A percentile compares a stretch with the other conserved stretches of the same genome.
Conservation (phyloP, 2,797 vertebrate genomes). For the Xenopus petersii region DNA sequence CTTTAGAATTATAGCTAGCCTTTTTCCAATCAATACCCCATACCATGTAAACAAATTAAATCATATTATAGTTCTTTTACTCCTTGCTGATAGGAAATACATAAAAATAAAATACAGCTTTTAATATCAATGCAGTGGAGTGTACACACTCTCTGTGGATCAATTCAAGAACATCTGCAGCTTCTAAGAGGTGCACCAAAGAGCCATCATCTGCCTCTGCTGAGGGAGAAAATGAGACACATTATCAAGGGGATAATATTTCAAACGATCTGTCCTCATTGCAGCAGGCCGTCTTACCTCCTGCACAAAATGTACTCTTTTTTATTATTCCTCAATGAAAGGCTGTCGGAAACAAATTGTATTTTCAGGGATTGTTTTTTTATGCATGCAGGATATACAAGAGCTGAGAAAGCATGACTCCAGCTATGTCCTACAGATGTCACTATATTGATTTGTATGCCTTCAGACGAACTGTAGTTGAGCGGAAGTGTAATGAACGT, state of each 20-base stretch:
- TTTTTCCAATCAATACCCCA: constrained; percentile 3
- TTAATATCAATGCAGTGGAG: constrained; percentile 43
- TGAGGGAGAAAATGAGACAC: constrained; percentile 41
- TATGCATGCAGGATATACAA: neutral
- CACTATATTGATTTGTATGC: constrained; percentile 39
- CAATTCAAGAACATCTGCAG: constrained; percentile 45
- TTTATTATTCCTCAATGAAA: constrained; percentile 10
- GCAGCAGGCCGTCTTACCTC: constrained; percentile 49
- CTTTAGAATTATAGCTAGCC: neutral
- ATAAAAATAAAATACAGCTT: constrained; percentile 22
- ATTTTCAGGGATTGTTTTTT: constrained; percentile 2
- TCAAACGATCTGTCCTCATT: constrained; percentile 53
- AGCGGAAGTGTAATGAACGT: constrained; percentile 7
- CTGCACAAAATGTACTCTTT: constrained; percentile 30
- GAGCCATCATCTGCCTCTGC: constrained; percentile 42
- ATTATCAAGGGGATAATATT: constrained; percentile 42
- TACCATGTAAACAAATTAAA: neutral
- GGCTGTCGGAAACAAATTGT: neutral
- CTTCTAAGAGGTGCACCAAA: constrained; percentile 18
- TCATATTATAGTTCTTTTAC: neutral
- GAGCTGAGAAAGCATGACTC: neutral
- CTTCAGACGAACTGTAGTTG: constrained; percentile 9
- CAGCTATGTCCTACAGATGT: constrained; percentile 19
- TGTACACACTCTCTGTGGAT: constrained; percentile 33
- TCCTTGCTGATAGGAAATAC: constrained; percentile 11